Conservation (phyloP, 2,113 vertebrate species). For the Sylvia atricapilla region DNA sequence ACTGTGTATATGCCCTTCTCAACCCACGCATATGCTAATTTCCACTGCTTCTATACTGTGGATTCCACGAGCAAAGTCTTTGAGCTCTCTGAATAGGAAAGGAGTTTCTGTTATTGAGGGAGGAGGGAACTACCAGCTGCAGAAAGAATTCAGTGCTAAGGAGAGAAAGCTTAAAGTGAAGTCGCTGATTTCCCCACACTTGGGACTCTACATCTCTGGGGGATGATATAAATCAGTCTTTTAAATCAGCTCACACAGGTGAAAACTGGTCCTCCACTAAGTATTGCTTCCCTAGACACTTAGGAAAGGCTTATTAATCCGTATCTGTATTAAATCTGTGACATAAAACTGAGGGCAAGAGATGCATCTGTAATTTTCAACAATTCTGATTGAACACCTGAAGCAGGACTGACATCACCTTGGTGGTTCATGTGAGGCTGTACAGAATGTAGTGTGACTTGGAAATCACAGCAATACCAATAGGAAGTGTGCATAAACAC, state of each 20-base stretch:
- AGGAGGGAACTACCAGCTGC: not conserved
- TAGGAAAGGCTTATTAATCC: not conserved
- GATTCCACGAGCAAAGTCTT: not conserved
- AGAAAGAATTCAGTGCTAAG: not conserved
- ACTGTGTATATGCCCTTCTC: not conserved
- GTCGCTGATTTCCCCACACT: not conserved
- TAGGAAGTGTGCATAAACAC: not conserved
- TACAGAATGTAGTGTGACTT: not conserved
- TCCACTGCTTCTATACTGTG: not conserved
- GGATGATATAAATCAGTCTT: not conserved
- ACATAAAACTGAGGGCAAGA: not conserved
- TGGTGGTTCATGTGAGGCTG: not conserved
- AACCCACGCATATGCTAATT: not conserved
- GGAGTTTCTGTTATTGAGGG: not conserved
- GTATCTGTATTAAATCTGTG: not conserved
- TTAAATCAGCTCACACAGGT: not conserved
- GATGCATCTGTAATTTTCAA: not conserved
- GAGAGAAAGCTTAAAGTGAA: not conserved
- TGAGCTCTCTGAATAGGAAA: not conserved
- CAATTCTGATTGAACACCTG: not conserved
- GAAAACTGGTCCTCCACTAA: not conserved
- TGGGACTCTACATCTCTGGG: not conserved
- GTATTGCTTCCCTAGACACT: not conserved
- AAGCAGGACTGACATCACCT: not conserved
- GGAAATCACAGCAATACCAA: not conserved